Evolutionary conservation across 2,113 vertebrate genomes (phyloP).

Genomic region (Petaurus breviceps): DNA sequence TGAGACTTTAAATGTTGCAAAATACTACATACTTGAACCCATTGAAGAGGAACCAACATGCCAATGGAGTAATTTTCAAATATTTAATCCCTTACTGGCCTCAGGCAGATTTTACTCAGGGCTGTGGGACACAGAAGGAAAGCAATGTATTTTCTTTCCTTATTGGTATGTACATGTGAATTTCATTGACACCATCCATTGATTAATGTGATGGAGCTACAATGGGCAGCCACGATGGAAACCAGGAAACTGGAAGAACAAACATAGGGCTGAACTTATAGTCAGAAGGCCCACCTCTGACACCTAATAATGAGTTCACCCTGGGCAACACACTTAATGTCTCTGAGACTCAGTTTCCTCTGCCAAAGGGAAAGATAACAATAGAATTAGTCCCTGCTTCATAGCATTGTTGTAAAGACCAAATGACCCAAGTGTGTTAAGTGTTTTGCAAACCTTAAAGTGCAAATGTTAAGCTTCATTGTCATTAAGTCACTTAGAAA

Average conservation of each 20-base stretch:
- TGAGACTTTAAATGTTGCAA: neutral
- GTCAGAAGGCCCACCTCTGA: neutral
- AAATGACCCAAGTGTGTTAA: neutral
- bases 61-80: neutral
- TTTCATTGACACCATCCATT: neutral
- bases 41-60: neutral
- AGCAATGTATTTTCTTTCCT: slow-evolving; percentile 12
- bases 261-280: neutral
- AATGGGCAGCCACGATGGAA: neutral
- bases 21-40: neutral
- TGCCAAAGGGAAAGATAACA: neutral
- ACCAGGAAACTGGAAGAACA: neutral
- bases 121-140: neutral
- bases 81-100: slow-evolving; percentile 31
- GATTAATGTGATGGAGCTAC: neutral
- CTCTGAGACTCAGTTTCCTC: neutral
- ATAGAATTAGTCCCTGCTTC: neutral
- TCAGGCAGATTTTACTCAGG: neutral
- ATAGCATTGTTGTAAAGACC: neutral
- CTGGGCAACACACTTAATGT: neutral
- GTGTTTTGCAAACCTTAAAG: neutral
- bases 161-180: neutral
- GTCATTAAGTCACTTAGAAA: neutral
- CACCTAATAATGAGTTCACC: neutral
- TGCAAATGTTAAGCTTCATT: neutral